These are phyloP conservation scores for Tinamus major DNA, from an alignment of 2,797 vertebrate genomes.

Conservation along the genomic window DNA sequence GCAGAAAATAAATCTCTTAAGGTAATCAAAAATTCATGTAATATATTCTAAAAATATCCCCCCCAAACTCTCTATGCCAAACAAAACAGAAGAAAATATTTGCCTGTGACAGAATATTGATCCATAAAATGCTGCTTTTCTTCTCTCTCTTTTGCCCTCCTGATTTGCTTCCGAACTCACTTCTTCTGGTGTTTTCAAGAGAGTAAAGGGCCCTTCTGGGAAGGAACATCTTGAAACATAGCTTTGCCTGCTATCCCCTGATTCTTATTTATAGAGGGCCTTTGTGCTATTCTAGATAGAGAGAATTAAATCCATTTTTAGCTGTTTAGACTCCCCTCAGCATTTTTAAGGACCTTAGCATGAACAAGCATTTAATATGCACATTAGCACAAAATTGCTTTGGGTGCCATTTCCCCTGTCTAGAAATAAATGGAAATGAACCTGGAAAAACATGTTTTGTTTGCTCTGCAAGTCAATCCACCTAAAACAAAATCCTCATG, in stretches of 20 bases:
- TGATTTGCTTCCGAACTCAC: slow-evolving; percentile 19
- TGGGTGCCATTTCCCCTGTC: neutral
- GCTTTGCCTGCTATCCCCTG: neutral
- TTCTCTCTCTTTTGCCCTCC: slow-evolving; percentile 16
- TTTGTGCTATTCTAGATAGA: neutral
- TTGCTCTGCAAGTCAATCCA: slow-evolving; percentile 38
- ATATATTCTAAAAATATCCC: slow-evolving; percentile 53
- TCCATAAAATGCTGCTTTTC: slow-evolving; percentile 54
- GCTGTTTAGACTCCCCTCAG: neutral
- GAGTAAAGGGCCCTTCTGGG: neutral
- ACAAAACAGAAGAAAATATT: slow-evolving; percentile 69
- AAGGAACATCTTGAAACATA: slow-evolving; percentile 4
- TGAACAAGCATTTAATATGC: neutral
- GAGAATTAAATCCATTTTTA: neutral
- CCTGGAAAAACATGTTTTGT: slow-evolving; percentile 44
- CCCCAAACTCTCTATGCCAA: slow-evolving; percentile 60
- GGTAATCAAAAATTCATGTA: slow-evolving; percentile 69
- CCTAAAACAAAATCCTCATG: slow-evolving; percentile 39
- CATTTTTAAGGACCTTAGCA: neutral
- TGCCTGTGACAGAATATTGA: slow-evolving; percentile 53
- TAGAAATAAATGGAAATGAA: slow-evolving; percentile 16
- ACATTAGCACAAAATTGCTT: neutral
- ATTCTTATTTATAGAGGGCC: neutral
- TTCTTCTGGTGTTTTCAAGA: neutral
- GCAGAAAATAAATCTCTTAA: slow-evolving; percentile 71